Evolutionary conservation across 1,140 invertebrate genomes (phyloP).

Genomic region (Battus philenor): DNA sequence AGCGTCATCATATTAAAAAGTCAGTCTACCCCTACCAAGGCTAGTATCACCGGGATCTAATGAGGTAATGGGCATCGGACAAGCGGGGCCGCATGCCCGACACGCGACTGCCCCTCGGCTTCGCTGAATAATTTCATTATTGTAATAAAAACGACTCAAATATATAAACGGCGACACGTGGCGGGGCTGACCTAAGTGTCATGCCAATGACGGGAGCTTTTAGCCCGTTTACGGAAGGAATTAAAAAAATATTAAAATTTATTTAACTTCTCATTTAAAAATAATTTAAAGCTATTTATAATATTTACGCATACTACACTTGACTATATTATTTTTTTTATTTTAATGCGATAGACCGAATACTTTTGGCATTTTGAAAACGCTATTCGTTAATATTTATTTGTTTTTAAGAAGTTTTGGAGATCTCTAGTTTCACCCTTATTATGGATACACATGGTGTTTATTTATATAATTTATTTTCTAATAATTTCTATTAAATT

Average conservation of each 20-base stretch:
- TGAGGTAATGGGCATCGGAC: slow-evolving; percentile 53
- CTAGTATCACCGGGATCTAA: slow-evolving; percentile 54
- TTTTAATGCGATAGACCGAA: no score
- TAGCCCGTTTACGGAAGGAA: background rate
- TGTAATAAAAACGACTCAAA: slow-evolving; percentile 67
- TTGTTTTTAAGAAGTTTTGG: no score
- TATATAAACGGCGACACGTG: slow-evolving; percentile 58
- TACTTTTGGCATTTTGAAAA: no score
- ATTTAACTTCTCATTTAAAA: background rate
- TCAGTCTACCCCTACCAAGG: slow-evolving; percentile 45
- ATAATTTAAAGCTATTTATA: background rate
- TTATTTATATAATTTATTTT: no score
- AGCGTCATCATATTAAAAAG: slow-evolving; percentile 66
- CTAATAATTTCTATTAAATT: no score
- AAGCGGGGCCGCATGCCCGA: slow-evolving; percentile 36
- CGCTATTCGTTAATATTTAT: no score
- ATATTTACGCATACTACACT: no score
- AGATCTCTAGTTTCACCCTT: no score
- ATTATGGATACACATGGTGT: no score
- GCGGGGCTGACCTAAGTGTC: slow-evolving; percentile 41
- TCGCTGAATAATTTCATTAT: slow-evolving; percentile 67
- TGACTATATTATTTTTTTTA: no score
- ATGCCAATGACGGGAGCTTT: background rate
- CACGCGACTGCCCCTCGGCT: slow-evolving; percentile 41
- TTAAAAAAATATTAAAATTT: no score